phyloP scores from a whole-genome alignment of 2,888 invertebrate species.

The Lithophane ornitopus region DNA sequence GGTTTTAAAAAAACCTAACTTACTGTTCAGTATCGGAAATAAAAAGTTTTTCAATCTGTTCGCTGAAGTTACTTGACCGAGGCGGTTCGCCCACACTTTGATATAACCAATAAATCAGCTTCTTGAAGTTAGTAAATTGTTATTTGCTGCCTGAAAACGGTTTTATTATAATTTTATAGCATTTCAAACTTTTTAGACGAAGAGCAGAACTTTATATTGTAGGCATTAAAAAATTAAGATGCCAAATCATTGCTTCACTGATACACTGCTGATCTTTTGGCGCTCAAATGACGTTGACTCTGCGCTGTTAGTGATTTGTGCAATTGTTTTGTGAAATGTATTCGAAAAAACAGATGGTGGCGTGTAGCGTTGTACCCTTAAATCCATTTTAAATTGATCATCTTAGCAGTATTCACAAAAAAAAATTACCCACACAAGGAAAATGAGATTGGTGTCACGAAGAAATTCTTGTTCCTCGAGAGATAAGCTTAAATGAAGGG shows the following conservation, averaged over 20 bases:
- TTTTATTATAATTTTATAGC: conserved; percentile 31
- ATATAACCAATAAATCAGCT: conserved; percentile 63
- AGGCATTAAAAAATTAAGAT: not conserved
- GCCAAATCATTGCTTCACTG: not conserved
- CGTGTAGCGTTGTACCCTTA: not conserved
- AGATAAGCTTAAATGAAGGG: not conserved
- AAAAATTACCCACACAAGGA: not conserved
- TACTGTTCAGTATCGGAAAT: conserved; percentile 63
- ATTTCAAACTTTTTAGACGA: not conserved
- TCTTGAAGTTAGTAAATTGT: conserved; percentile 56
- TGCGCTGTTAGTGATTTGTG: not conserved
- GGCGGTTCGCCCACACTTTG: conserved; percentile 57
- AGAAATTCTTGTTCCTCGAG: not conserved
- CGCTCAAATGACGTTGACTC: too few relatives aligned
- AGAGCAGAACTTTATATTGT: not conserved
- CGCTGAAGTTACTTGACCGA: conserved; percentile 64
- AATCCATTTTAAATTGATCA: not conserved
- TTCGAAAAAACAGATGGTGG: not conserved
- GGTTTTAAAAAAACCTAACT: conserved; percentile 42
- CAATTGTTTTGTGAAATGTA: not conserved
- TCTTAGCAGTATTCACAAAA: not conserved
- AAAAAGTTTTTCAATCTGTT: conserved; percentile 71
- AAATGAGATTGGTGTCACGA: not conserved
- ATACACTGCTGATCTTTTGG: not conserved
- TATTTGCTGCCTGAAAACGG: conserved; percentile 45